Evolutionary conservation across 2,113 vertebrate genomes (phyloP), one percentile per base, ranked within the genome.

Genomic region (Chamaetylas fuelleborni): DNA sequence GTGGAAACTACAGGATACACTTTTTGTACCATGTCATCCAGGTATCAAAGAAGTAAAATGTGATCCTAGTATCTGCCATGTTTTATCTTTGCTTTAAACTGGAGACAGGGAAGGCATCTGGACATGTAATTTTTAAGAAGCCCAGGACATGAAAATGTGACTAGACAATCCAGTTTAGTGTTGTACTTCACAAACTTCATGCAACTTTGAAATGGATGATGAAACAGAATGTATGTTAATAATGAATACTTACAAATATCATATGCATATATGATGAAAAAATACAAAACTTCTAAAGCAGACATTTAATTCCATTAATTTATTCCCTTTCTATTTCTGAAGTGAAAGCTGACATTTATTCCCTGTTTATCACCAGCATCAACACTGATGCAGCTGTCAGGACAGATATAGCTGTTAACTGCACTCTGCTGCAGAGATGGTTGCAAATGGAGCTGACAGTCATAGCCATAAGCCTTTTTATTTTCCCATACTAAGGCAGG

Each of bases 11-110:
- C 25, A 83, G 86, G 50, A 51, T 67, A 48, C 0, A 0, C 34
- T 66, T 84, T 77, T 36, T 69, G 76, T 81, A 50, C 43, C 22
- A 12, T 31, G 66, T 71, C 83, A 95, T 81, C 67, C 51, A 50
- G 23, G 43, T 94, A 94, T 83, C 79, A 92, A 93, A 95, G 72
- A 42, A 92, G 51, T 28, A 88, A 73, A 92, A 83, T 58, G 56
- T 57, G 34, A 62, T 53, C n/a, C 47, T 58, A 51, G 28, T 51
- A 47, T 82, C 74, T 92, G 47, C 31, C 34, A 45, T 17, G 34
- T 8, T 86, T 71, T 79, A 79, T 76, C 69, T 93, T 80, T 64
- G 25, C 58, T 88, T 92, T 82, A 86, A 57, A 62, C n/a, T 38
- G 33, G 31, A 80, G 62, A 45, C 50, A 87, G 43, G 40, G 57